A percentile compares a stretch with the other conserved stretches of the same genome.
phyloP scores from a whole-genome alignment of 2,797 vertebrate genomes.

The Sebastes wilsoni region DNA sequence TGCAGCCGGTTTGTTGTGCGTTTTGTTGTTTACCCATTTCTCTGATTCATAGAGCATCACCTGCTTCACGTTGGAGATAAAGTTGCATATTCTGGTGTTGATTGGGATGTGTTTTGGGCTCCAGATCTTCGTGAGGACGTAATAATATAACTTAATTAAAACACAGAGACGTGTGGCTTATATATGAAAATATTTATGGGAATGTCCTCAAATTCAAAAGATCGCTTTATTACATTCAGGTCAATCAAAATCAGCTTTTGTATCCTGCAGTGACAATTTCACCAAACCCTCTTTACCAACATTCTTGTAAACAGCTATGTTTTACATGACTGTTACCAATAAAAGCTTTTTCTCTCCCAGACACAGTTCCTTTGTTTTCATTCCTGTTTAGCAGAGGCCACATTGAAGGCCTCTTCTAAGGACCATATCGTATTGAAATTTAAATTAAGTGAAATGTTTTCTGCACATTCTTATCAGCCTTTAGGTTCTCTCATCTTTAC shows the following conservation, averaged over 20 bases:
- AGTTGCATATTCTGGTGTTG: not conserved
- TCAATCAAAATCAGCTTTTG: constrained; percentile 35
- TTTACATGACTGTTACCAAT: constrained; percentile 42
- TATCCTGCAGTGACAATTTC: constrained; percentile 5
- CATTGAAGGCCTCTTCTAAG: not conserved
- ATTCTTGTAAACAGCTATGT: constrained; percentile 24
- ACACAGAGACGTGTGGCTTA: constrained; percentile 14
- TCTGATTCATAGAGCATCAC: not conserved
- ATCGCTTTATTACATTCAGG: constrained; percentile 68
- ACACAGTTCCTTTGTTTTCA: not conserved
- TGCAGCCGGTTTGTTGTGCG: not conserved
- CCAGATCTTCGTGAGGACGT: not conserved
- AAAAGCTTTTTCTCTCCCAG: not conserved
- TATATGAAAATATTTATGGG: constrained; percentile 81
- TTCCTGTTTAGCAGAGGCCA: not conserved
- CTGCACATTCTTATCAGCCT: not conserved
- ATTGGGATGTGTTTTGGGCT: not conserved
- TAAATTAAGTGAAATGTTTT: not conserved
- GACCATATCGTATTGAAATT: not conserved
- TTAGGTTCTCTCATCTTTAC: not conserved
- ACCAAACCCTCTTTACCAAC: not conserved
- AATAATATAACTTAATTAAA: not conserved
- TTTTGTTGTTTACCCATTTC: not conserved
- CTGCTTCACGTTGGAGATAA: too few relatives aligned
- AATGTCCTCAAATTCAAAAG: constrained; percentile 65